These are phyloP conservation scores for Andrena dorsata DNA, from an alignment of 2,888 invertebrate genomes.

Conservation along the genomic window DNA sequence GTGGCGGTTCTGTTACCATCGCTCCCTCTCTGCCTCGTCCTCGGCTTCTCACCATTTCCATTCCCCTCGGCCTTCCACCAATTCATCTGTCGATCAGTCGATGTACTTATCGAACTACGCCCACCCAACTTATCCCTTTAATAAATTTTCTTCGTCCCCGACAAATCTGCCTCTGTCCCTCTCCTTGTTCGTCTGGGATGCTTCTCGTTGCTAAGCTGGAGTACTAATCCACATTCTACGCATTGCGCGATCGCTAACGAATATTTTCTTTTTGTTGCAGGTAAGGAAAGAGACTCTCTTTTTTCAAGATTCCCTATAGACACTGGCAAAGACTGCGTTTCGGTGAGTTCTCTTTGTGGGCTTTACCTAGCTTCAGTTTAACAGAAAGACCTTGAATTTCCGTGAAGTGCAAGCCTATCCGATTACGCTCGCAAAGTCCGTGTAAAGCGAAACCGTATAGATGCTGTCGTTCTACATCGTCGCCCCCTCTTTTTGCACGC, in stretches of 20 bases:
- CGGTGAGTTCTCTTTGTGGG: conserved; percentile 13
- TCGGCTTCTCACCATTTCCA: conserved; percentile 5
- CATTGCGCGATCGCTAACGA: background rate
- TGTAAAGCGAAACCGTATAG: conserved; percentile 63
- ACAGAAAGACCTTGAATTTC: conserved; percentile 62
- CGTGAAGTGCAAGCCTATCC: conserved; percentile 45
- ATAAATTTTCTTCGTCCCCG: conserved; percentile 35
- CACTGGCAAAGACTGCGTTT: background rate
- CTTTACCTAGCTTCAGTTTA: conserved; percentile 34
- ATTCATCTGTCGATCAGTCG: conserved; percentile 16
- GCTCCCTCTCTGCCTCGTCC: conserved; percentile 29
- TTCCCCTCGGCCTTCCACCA: conserved; percentile 10
- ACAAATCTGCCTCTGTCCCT: conserved; percentile 6
- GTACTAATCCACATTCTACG: background rate
- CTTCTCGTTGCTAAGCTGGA: background rate
- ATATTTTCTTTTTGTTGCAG: conserved; percentile 60
- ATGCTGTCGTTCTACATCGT: conserved; percentile 33
- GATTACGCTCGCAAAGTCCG: conserved; percentile 58
- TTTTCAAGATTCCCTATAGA: background rate
- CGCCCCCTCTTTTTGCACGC: conserved; percentile 9
- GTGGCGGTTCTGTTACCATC: conserved; percentile 68
- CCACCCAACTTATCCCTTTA: conserved; percentile 6
- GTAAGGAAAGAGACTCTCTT: conserved; percentile 47
- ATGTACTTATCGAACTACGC: conserved; percentile 21
- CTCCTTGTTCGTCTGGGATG: background rate